A percentile compares a stretch with the other conserved stretches of the same genome.
Conservation (phyloP, 2,888 invertebrate species). For the Trissolcus brochymenae region DNA sequence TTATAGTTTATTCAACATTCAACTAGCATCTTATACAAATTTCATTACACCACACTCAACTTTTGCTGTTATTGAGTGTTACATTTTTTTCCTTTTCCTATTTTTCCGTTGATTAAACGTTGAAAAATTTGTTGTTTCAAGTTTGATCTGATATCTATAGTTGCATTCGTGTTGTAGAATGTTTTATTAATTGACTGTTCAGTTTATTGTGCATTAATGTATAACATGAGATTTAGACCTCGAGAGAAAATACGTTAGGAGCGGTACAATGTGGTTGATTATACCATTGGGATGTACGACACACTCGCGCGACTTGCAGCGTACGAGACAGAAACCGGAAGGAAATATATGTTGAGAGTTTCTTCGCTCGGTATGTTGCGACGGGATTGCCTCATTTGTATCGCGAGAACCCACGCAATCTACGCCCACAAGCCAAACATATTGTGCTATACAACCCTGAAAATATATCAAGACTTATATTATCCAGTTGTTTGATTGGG, state of each 20-base stretch:
- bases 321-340: slow-evolving; percentile 38
- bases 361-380: slow-evolving; percentile 51
- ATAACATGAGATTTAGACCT: slow-evolving; percentile 18
- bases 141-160: too few relatives aligned
- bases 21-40: too few relatives aligned
- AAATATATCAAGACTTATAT: slow-evolving; percentile 36
- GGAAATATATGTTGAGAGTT: slow-evolving; percentile 49
- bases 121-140: too few relatives aligned
- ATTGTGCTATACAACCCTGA: slow-evolving; percentile 60
- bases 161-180: too few relatives aligned
- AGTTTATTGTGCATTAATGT: not conserved
- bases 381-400: slow-evolving; percentile 64
- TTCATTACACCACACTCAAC: too few relatives aligned
- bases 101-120: too few relatives aligned
- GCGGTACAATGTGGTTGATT: slow-evolving; percentile 18
- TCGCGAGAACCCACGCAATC: slow-evolving; percentile 54
- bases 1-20: too few relatives aligned
- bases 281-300: slow-evolving; percentile 33
- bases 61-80: too few relatives aligned
- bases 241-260: not conserved
- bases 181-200: too few relatives aligned
- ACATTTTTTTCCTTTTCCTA: too few relatives aligned
- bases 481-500: slow-evolving; percentile 41
- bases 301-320: slow-evolving; percentile 46
- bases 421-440: slow-evolving; percentile 57